Evolutionary conservation across 2,888 invertebrate species (phyloP), one percentile per base, ranked within the genome.

Genomic region (Lycaena phlaeas): DNA sequence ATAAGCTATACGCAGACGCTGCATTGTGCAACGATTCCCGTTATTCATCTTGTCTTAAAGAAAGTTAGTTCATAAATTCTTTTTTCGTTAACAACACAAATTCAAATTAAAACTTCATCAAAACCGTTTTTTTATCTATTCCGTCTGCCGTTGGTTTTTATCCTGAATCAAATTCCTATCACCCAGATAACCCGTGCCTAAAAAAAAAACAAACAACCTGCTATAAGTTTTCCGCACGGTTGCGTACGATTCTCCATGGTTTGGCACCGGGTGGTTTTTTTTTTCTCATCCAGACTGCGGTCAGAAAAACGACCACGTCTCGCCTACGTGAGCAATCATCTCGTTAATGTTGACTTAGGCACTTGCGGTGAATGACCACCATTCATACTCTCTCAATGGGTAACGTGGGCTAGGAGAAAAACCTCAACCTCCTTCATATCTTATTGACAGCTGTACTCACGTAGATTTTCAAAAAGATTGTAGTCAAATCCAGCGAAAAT

Each of bases 321-420:
- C 37, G 4, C 39, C 48, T 62, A 64, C 68, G 69, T 68, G 70
- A 59, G 62, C 67, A 76, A 76, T 76, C 72, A 68, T 56, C 69
- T 71, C 40, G 72, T 73, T 74, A 67, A 66, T 70, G 60, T 73
- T 75, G 73, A 74, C 66, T 71, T 70, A 61, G 57, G 49, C 56
- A 58, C 57, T 56, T 56, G 59, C 50, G 55, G 55, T 57, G 56
- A 59, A 54, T 51, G 57, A 57, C 49, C 57, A 57, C 49, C 57
- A 59, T 57, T 54, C 53, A 56, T 57, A 43, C 36, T 9, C 38
- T 12, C 34, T 55, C 46, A 52, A 54, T 57, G 52, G 49, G 40
- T 9, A 9, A 4, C 22, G 22, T n/a, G n/a, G n/a, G n/a, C n/a
- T n/a, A n/a, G n/a, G n/a, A n/a, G n/a, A n/a, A n/a, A n/a, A n/a